Percentiles rank a stretch among this genome's conserved stretches.
phyloP scores from a whole-genome alignment of 2,113 vertebrate species.

The Sapayoa aenigma region DNA sequence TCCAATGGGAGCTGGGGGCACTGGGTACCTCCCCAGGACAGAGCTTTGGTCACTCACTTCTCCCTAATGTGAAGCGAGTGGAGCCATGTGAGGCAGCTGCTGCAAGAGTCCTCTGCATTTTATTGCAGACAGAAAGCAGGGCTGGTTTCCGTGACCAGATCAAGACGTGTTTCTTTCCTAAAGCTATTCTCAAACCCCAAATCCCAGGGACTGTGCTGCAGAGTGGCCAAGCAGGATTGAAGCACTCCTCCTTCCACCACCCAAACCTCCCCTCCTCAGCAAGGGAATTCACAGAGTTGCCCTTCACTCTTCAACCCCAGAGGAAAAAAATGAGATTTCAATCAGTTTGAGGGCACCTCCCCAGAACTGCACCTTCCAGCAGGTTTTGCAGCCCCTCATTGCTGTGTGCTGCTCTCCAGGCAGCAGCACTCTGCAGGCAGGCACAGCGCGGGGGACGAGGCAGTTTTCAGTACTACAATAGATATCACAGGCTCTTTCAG shows the following conservation, averaged over 20 bases:
- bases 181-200: neutral
- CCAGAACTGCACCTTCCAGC: neutral
- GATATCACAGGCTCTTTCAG: conserved; percentile 8
- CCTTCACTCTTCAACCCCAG: neutral
- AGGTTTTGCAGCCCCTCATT: neutral
- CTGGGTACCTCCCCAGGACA: neutral
- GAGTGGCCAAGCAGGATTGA: neutral
- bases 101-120: neutral
- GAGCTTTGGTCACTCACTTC: neutral
- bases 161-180: neutral
- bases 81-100: neutral
- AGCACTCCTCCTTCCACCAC: fast-evolving
- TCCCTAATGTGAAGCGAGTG: neutral
- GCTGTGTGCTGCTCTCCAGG: neutral
- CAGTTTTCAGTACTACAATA: conserved; percentile 7
- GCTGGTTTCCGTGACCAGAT: neutral
- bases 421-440: neutral
- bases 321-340: neutral
- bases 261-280: neutral
- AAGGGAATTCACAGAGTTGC: neutral
- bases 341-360: neutral
- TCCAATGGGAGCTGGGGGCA: neutral
- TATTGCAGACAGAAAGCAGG: neutral
- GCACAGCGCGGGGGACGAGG: neutral
- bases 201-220: fast-evolving